Conservation (phyloP, 2,113 vertebrate species). For the Gobius niger region DNA sequence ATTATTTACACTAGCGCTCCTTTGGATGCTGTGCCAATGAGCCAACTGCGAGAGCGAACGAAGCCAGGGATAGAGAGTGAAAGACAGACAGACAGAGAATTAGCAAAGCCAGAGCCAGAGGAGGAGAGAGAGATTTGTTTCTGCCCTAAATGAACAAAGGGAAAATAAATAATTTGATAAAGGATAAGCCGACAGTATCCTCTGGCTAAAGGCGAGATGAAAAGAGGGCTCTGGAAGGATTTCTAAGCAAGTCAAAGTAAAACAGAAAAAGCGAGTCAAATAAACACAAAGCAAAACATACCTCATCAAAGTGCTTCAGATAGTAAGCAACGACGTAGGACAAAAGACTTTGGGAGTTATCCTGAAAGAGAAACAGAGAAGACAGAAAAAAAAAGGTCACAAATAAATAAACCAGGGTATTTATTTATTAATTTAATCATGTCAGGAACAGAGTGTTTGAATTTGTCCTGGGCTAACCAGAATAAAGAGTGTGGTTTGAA, state of each 20-base stretch:
- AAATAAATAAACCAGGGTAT: constrained; percentile 68
- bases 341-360: constrained; percentile 92
- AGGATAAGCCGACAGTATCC: constrained; percentile 69
- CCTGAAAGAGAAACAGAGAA: constrained; percentile 76
- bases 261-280: constrained; percentile 70
- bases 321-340: constrained; percentile 96
- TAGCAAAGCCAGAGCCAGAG: constrained; percentile 39
- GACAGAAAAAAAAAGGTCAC: constrained; percentile 41
- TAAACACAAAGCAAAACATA: constrained; percentile 80
- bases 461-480: constrained; percentile 51
- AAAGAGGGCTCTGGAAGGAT: constrained; percentile 63
- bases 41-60: constrained; percentile 69
- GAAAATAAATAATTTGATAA: constrained; percentile 78
- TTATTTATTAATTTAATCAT: constrained; percentile 71
- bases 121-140: constrained; percentile 63
- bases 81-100: constrained; percentile 49
- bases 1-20: constrained; percentile 75
- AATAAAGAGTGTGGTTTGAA: constrained; percentile 42
- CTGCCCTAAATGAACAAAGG: constrained; percentile 65
- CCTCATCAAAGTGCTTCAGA: constrained; percentile 96
- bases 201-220: constrained; percentile 73
- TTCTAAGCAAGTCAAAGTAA: constrained; percentile 64
- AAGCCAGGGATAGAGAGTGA: constrained; percentile 65
- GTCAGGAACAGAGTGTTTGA: constrained; percentile 55
- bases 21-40: constrained; percentile 71